Evolutionary conservation across 2,888 invertebrate genomes (phyloP), one percentile per base, ranked within the genome.

Genomic region (Drosophila recens): DNA sequence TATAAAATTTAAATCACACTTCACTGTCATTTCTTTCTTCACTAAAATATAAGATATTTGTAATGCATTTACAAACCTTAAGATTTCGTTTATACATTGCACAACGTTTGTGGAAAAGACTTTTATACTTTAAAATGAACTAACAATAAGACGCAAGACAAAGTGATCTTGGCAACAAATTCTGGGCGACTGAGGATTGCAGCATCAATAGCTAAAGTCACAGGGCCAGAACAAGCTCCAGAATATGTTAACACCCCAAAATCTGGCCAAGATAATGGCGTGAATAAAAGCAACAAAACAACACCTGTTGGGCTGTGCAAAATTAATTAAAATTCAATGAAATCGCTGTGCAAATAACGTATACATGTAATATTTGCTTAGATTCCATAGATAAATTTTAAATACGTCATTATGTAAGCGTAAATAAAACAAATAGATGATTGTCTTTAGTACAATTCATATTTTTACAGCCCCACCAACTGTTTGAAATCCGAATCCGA

Each of bases 131-230:
- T 58, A 9, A 23, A 38, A 13, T 51, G 23, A 68, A 72, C 42
- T 69, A 67, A 63, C n/a, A 65, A 54, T 56, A 67, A 68, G 68
- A 72, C 74, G 68, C 45, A 68, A 66, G 59, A 59, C 72, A 77
- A 71, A 70, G 79, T 67, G 86, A 78, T 71, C 87, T 75, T 79
- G 86, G 74, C 81, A 72, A 87, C 76, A 79, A 82, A 78, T 69
- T 57, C 49, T 52, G 51, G 67, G 57, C 74, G 78, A 86, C 86
- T 87, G 82, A 69, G 53, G 49, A 67, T 38, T 43, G 40, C 72
- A 77, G 79, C 77, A 67, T 76, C 70, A 23, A 23, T 34, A 45
- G 42, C 30, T 15, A n/a, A 27, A 27, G 27, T 27, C 27, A 0
- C n/a, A 23, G n/a, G 42, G 34, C 11, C 17, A 30, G 48, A 42